A percentile compares a stretch with the other conserved stretches of the same genome.
Conservation (phyloP, 2,113 vertebrate species). For the Vanacampus margaritifer region DNA sequence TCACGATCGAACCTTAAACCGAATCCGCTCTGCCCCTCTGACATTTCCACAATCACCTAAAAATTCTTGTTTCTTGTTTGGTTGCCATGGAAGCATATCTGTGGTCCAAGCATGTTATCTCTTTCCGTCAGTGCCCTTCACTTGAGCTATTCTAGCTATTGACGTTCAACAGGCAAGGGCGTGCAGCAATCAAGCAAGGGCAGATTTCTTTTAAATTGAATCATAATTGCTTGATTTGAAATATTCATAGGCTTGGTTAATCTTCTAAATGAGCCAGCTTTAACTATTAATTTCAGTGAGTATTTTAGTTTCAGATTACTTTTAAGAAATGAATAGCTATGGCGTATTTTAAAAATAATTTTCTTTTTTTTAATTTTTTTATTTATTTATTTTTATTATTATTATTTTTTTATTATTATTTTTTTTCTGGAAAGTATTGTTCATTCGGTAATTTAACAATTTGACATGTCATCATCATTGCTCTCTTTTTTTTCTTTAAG, state of each 20-base stretch:
- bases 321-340: background rate
- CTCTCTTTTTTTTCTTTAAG: too few species aligned
- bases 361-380: too few species aligned
- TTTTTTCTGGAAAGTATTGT: too few species aligned
- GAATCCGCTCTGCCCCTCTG: background rate
- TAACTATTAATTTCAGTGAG: background rate
- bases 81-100: background rate
- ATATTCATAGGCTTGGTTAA: constrained; percentile 51
- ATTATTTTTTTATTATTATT: too few species aligned
- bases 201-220: constrained; percentile 11
- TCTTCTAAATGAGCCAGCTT: constrained; percentile 12
- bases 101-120: constrained; percentile 17
- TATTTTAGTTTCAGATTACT: background rate
- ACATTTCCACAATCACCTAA: background rate
- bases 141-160: constrained; percentile 1
- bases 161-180: constrained; percentile 28
- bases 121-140: constrained; percentile 7
- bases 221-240: constrained; percentile 46
- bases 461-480: too few species aligned
- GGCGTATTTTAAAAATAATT: background rate
- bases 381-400: too few species aligned
- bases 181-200: constrained; percentile 28
- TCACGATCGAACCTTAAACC: background rate
- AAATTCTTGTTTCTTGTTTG: background rate
- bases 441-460: too few species aligned